Base-by-base conservation (phyloP, 1,140 invertebrate genomes). In the Cherax destructor region DNA sequence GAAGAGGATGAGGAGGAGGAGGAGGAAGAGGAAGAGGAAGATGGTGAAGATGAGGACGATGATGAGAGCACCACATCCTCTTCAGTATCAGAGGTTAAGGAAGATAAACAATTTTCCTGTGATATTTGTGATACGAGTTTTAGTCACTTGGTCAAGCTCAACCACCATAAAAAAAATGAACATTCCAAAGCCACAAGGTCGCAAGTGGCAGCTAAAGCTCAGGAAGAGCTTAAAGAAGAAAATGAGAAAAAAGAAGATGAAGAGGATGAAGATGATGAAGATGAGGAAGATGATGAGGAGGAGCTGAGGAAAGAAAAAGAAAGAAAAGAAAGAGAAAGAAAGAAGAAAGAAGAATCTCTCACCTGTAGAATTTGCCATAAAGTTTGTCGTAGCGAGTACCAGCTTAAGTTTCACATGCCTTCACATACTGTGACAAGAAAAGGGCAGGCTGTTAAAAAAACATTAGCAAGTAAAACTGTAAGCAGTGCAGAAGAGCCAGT, bases 291-390 rank as follows among this genome's bases (percentile, higher is more conserved):
- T 56, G 77, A 80, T 21, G 87, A 89, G 18, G 87, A 89, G 65
- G 87, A 89, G 24, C 65, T 89, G 61, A 72, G 78, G 24, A 89
- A 83, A 76, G 79, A 83, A 49, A 88, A 52, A 41, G 83, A 83
- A 84, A 88, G 81, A 24, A 85, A 87, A 16, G 91, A 88, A 24
- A 83, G 50, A 69, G 91, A 92, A 72, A 72, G 72, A 49, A 78
- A 77, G 30, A 50, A 49, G 47, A 88, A 84, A 7, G 86, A 92
- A 47, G 83, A 85, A 47, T 84, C 91, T 52, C 78, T 93, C 10
- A 90, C 83, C 0, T 93, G 92, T 79, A 92, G 77, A 49, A 41
- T 90, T 61, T 93, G 92, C 81, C 84, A 83, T 13, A 93, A 93
- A 30, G 56, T 91, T 11, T 92, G 90, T 69, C 80, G 92, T 30